A percentile compares a stretch with the other conserved stretches of the same genome.
Conservation (phyloP, 1,140 invertebrate species). For the Daktulosphaira vitifoliae region DNA sequence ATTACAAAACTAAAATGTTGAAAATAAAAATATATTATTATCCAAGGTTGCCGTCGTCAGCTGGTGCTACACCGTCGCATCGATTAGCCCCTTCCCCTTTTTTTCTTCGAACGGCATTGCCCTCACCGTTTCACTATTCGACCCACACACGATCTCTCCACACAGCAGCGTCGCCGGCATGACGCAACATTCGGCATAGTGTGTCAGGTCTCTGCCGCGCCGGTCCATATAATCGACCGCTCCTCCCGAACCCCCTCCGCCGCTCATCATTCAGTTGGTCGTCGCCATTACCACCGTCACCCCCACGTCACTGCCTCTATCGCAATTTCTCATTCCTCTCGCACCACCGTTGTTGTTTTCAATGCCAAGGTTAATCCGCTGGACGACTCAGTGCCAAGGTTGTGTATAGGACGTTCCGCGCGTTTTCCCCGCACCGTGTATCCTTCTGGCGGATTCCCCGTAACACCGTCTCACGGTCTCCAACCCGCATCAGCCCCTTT, state of each 20-base stretch:
- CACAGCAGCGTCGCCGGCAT: conserved; percentile 2
- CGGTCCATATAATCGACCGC: conserved; percentile 42
- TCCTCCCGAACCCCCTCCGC: conserved; percentile 22
- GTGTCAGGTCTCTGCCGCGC: conserved; percentile 39
- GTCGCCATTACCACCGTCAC: background rate
- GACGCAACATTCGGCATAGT: conserved; percentile 33
- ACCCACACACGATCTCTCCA: background rate
- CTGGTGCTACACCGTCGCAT: conserved; percentile 13
- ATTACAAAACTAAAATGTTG: too few species aligned
- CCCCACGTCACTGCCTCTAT: background rate
- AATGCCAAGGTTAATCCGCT: conserved; percentile 35
- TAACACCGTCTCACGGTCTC: background rate
- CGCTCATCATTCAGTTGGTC: background rate
- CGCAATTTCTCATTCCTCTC: conserved; percentile 1
- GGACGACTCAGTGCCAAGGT: conserved; percentile 26
- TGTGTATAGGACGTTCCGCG: conserved; percentile 38
- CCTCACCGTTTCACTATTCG: background rate
- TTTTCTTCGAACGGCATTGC: background rate
- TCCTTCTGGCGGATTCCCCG: background rate
- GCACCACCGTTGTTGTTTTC: conserved; percentile 31
- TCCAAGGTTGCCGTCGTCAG: conserved; percentile 27
- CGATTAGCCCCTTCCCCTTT: conserved; percentile 4
- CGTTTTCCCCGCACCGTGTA: conserved; percentile 34
- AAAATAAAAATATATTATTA: background rate
- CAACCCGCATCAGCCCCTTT: background rate